phyloP scores from a whole-genome alignment of 2,888 invertebrate genomes.

The Acrobeloides nanus region DNA sequence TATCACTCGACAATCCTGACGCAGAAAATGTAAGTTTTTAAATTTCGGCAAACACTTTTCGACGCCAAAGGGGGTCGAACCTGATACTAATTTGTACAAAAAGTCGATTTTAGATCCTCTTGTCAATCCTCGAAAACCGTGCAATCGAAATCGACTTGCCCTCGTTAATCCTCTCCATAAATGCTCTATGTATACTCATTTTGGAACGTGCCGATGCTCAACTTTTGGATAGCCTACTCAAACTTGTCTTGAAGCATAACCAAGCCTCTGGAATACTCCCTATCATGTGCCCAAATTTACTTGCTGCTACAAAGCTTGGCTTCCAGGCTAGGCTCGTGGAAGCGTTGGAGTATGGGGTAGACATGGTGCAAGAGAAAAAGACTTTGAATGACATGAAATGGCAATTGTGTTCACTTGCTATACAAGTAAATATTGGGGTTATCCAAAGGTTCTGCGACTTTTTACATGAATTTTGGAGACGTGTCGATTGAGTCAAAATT shows the following conservation, averaged over 20 bases:
- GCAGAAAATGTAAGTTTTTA: slow-evolving; percentile 23
- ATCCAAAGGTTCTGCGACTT: no score
- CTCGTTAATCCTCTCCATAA: slow-evolving; percentile 36
- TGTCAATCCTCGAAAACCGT: slow-evolving; percentile 21
- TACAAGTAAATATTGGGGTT: slow-evolving; percentile 21
- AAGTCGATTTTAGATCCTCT: slow-evolving; percentile 21
- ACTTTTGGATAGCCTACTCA: slow-evolving; percentile 19
- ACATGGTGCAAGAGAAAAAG: slow-evolving; percentile 22
- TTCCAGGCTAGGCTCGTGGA: slow-evolving; percentile 22
- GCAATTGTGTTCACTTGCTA: slow-evolving; percentile 33
- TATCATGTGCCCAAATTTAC: slow-evolving; percentile 34
- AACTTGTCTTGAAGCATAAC: slow-evolving; percentile 23
- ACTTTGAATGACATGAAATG: slow-evolving; percentile 41
- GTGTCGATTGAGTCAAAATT: no score
- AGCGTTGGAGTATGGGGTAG: slow-evolving; percentile 13
- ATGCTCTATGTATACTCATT: slow-evolving; percentile 39
- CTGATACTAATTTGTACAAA: neutral
- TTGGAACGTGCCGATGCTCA: slow-evolving; percentile 42
- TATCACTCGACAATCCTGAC: slow-evolving; percentile 31
- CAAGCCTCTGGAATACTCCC: slow-evolving; percentile 30
- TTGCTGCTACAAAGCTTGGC: slow-evolving; percentile 18
- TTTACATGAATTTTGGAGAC: no score
- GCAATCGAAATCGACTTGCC: slow-evolving; percentile 26
- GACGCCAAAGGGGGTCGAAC: neutral
- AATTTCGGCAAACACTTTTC: neutral